These are phyloP conservation scores for Galeopterus variegatus DNA, from an alignment of 2,113 vertebrate species.

Conservation along the genomic window DNA sequence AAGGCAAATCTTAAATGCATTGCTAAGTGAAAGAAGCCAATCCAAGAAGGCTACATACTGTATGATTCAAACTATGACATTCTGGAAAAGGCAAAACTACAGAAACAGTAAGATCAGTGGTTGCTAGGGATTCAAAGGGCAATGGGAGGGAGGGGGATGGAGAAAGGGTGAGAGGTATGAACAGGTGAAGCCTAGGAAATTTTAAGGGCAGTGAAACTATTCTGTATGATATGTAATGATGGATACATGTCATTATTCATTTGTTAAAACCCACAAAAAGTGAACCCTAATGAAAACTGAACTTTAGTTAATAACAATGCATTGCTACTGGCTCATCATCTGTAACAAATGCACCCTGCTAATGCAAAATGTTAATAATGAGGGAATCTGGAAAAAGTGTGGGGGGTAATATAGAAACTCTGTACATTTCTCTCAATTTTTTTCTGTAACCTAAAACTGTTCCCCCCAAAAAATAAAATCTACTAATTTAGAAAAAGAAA, in stretches of 20 bases:
- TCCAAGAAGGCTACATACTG: background rate
- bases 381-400: background rate
- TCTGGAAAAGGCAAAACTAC: background rate
- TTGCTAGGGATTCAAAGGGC: background rate
- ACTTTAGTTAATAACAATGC: slow-evolving; percentile 15
- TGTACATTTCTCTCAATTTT: background rate
- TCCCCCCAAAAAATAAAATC: background rate
- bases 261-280: background rate
- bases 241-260: background rate
- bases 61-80: slow-evolving; percentile 3
- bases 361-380: background rate
- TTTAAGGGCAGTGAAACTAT: slow-evolving; percentile 17
- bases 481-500: slow-evolving; percentile 34
- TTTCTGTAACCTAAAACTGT: slow-evolving; percentile 21
- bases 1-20: background rate
- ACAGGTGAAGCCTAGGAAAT: background rate
- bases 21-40: background rate
- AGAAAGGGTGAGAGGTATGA: background rate
- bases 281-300: background rate
- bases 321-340: background rate
- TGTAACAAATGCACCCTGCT: background rate
- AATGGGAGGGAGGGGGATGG: fast-evolving
- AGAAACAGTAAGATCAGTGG: background rate
- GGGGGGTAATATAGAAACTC: background rate
- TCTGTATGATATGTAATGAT: background rate